Percentiles rank a stretch among this genome's conserved stretches.
These are phyloP conservation scores for Momotus momota DNA, from an alignment of 2,797 vertebrate genomes.

Conservation along the genomic window DNA sequence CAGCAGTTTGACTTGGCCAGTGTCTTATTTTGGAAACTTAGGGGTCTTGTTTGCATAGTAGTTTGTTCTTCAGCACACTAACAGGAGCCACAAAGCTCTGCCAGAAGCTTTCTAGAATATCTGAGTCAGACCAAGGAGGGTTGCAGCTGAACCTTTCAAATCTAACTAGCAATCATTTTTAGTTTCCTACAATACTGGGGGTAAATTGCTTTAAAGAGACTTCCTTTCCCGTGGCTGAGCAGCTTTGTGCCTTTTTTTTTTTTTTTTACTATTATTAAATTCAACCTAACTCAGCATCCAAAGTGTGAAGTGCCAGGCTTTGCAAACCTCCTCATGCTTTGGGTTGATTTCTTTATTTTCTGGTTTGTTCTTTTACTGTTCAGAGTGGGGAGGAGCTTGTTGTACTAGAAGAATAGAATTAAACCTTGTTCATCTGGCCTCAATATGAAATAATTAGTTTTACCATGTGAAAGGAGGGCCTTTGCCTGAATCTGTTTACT, in stretches of 20 bases:
- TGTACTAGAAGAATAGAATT: not conserved
- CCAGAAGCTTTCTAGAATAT: constrained; percentile 4
- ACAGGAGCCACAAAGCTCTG: not conserved
- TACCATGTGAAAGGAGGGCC: not conserved
- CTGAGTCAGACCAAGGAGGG: not conserved
- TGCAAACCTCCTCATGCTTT: not conserved
- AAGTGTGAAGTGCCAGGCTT: not conserved
- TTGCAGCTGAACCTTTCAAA: constrained; percentile 20
- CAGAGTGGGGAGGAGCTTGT: accelerated
- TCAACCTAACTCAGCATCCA: not conserved
- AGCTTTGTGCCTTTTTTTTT: not conserved
- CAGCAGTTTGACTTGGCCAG: not conserved
- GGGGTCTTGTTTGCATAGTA: not conserved
- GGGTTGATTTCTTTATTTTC: not conserved
- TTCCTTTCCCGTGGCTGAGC: not conserved
- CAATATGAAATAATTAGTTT: not conserved
- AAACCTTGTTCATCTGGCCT: not conserved
- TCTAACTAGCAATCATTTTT: not conserved
- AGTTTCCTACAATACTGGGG: not conserved
- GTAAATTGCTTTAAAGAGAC: not conserved
- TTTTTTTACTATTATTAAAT: not conserved
- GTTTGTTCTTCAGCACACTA: not conserved
- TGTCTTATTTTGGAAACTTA: constrained; percentile 2
- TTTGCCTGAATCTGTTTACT: not conserved
- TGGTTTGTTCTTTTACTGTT: not conserved